These are phyloP conservation scores for Margarornis squamiger DNA, from an alignment of 2,797 vertebrate species.

Conservation along the genomic window DNA sequence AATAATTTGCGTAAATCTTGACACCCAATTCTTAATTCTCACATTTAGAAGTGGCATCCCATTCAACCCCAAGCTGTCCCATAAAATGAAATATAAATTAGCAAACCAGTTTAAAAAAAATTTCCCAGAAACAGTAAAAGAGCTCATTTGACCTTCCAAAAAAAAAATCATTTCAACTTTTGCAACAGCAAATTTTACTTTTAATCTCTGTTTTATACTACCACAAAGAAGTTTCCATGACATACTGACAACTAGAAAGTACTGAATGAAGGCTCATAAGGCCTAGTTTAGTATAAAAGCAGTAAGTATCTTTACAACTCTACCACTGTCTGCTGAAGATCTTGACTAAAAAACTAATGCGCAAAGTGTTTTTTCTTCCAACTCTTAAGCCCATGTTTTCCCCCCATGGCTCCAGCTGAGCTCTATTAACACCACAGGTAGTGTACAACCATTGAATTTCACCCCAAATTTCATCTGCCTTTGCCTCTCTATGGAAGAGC, in stretches of 20 bases:
- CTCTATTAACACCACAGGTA: background rate
- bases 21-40: rapidly evolving
- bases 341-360: background rate
- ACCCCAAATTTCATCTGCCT: background rate
- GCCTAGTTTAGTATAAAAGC: background rate
- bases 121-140: background rate
- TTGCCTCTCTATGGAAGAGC: background rate
- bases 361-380: background rate
- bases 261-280: background rate
- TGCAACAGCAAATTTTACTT: background rate
- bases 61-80: background rate
- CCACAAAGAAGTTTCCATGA: background rate
- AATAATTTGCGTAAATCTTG: background rate
- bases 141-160: background rate
- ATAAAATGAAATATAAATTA: background rate
- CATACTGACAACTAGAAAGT: background rate
- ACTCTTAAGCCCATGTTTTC: background rate
- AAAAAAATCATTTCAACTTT: background rate
- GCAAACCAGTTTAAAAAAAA: background rate
- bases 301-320: background rate
- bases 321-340: background rate
- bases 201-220: background rate
- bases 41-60: background rate
- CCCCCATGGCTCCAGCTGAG: background rate
- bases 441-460: background rate